These are phyloP conservation scores for Nothocercus julius DNA, from an alignment of 2,113 vertebrate species.

Conservation along the genomic window DNA sequence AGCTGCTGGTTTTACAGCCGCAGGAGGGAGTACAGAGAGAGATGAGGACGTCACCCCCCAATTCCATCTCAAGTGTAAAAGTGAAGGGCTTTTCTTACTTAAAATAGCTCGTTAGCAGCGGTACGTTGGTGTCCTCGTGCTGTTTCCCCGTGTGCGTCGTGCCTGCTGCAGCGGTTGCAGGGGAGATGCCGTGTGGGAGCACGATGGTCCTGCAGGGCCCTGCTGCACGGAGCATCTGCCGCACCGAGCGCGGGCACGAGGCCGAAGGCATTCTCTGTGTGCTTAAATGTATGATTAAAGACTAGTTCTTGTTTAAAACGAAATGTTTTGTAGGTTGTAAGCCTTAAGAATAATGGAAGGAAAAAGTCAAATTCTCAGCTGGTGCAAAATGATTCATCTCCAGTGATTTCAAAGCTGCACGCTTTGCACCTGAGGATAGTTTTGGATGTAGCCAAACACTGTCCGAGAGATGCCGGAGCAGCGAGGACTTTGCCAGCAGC, in stretches of 20 bases:
- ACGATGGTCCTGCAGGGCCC: not conserved
- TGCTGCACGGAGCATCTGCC: not conserved
- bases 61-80: not conserved
- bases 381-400: not conserved
- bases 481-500: not conserved
- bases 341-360: not conserved
- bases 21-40: rapidly evolving
- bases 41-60: not conserved
- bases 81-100: not conserved
- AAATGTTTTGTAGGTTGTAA: not conserved
- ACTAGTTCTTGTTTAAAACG: rapidly evolving
- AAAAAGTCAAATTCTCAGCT: not conserved
- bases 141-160: not conserved
- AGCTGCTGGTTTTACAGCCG: not conserved
- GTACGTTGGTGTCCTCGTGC: not conserved
- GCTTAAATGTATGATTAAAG: not conserved
- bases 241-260: not conserved
- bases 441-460: not conserved
- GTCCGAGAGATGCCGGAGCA: not conserved
- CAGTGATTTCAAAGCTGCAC: not conserved
- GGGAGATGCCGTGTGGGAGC: not conserved
- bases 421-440: not conserved
- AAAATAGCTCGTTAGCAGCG: not conserved
- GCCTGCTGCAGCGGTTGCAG: not conserved
- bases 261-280: not conserved